Base-by-base conservation (phyloP, 2,888 invertebrate genomes). In the Adela reaumurella region DNA sequence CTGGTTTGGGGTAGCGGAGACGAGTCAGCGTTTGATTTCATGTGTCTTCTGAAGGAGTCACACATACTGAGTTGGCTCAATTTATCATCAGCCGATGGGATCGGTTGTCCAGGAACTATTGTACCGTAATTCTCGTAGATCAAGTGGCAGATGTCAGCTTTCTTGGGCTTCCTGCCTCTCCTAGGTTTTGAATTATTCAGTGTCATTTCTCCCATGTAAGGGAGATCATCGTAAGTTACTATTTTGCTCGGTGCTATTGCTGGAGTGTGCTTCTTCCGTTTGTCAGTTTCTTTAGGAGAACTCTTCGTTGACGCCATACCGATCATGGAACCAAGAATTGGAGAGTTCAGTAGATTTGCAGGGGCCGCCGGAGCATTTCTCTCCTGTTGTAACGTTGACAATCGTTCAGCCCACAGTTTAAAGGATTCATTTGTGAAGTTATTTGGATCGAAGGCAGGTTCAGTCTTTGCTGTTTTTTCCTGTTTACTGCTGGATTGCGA, bases 161-260 rank as follows among this genome's bases (percentile, higher is more conserved):
- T 94, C 63, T 94, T 94, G 0, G 94, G 94, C 62, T 94, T 94
- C 17, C 94, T 80, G 0, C 94, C 94, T 52, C 94, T 81, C 35
- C 93, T 73, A 0, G 94, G 94, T 57, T 92, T 90, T 14, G 89
- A 90, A 67, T 94, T 92, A 62, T 93, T 92, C 49, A 94, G 68
- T 0, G 93, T 93, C 81, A 94, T 92, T 65, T 94, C 94, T 0
- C 94, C 94, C 93, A 94, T 94, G 68, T 93, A 94, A 0, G 94
- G 94, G 45, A 94, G 70, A 61, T 94, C 92, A 44, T 90, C 87
- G 62, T 90, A 92, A 44, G 88, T 89, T 56, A 90, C 81, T 19
- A 85, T 80, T 52, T 74, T 67, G 60, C 70, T 68, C 52, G 79
- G 59, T 49, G 74, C 65, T 53, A 74, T 71, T 3, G 72, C 69